Percentiles rank a stretch among this genome's conserved stretches.
Evolutionary conservation across 2,113 vertebrate genomes (phyloP).

Genomic region (Sylvilagus bachmani): DNA sequence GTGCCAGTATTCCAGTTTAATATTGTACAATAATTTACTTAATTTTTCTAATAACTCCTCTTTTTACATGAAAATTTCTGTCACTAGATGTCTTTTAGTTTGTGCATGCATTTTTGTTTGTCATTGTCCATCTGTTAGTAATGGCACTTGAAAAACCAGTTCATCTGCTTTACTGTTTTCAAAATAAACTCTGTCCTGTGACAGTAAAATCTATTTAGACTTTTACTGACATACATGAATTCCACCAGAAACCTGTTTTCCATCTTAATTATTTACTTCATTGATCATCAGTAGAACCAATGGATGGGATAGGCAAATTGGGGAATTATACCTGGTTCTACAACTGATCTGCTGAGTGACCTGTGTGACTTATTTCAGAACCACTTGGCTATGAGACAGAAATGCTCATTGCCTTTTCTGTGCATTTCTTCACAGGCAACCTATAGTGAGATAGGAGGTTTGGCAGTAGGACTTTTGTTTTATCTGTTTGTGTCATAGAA

Average conservation of each 20-base stretch:
- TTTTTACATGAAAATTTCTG: background rate
- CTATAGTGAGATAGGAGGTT: background rate
- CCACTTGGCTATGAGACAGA: background rate
- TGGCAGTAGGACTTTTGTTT: background rate
- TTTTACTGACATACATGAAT: conserved; percentile 47
- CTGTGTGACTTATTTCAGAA: background rate
- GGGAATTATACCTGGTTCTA: background rate
- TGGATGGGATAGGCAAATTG: background rate
- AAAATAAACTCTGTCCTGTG: conserved; percentile 76
- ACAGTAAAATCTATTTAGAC: conserved; percentile 62
- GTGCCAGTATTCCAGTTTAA: background rate
- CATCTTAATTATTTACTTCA: conserved; percentile 66
- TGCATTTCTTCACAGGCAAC: background rate
- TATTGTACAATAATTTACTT: background rate
- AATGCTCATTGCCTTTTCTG: background rate
- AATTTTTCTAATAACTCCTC: background rate
- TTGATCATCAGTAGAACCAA: conserved; percentile 56
- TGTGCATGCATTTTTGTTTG: conserved; percentile 31
- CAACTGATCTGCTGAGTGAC: background rate
- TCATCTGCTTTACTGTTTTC: conserved; percentile 65
- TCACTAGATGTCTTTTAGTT: conserved; percentile 49
- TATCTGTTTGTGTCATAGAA: background rate
- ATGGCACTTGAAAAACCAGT: conserved; percentile 70
- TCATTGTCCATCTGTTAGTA: conserved; percentile 43
- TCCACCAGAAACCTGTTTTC: conserved; percentile 55